Base-by-base conservation (phyloP, 2,113 vertebrate genomes). In the Dunckerocampus dactyliophorus region DNA sequence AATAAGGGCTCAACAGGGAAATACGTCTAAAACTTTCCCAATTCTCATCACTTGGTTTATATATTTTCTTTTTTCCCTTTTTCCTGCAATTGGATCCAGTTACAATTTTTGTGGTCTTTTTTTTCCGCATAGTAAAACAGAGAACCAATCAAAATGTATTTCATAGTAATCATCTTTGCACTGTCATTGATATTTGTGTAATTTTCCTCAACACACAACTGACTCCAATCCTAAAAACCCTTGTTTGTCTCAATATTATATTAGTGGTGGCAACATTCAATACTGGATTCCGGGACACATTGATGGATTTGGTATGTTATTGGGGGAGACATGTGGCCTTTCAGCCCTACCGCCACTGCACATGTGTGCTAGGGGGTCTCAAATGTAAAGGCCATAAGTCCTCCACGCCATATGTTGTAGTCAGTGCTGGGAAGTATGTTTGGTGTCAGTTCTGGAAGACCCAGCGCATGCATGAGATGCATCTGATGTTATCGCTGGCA, bases 251-350 rank as follows among this genome's bases (percentile, higher is more conserved):
- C 19, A 24, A 20, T 52, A 73, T 62, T 79, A 66, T 71, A 81
- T 73, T 69, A 65, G 79, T 47, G 8, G 67, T 60, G 66, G 67
- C 47, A 59, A 62, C 55, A 69, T 31, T 78, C 59, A 43, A 55
- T 15, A 24, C 42, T 66, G 67, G 63, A 69, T 76, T 73, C 57
- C 11, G 67, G 75, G 74, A 82, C 61, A 69, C 74, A 54, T 71
- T 88, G 85, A 89, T 85, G 80, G 80, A 87, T 87, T 82, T 82
- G 83, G 80, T 84, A 84, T 89, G 86, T 87, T 82, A 88, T 83
- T 85, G 70, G 59, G 59, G 75, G 80, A 85, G 88, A 87, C 84
- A 57, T 4, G 0, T 70, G 63, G 77, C 74, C 76, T 76, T 81
- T 53, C 67, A 78, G 64, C 63, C 72, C 69, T 13, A 22, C 76